These are phyloP conservation scores for Drosophila ficusphila DNA, from an alignment of 1,140 invertebrate genomes.

Conservation along the genomic window DNA sequence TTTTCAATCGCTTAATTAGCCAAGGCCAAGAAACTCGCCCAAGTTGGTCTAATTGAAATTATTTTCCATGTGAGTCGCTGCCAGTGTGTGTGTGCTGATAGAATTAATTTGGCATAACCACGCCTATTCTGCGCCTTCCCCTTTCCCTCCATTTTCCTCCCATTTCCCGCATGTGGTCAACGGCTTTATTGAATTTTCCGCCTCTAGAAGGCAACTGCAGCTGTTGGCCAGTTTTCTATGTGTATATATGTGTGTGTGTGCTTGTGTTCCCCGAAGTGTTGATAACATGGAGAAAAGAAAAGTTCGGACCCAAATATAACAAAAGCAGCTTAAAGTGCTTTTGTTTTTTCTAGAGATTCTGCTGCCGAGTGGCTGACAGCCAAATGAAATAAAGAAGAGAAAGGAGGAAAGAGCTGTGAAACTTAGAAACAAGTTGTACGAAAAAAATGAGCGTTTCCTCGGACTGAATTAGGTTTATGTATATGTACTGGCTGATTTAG, in stretches of 20 bases:
- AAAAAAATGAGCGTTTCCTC: too few species aligned
- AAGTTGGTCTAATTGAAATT: conserved; percentile 67
- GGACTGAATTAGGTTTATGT: not conserved
- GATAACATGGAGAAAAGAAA: conserved; percentile 37
- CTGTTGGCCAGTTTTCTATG: conserved; percentile 45
- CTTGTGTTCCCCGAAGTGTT: conserved; percentile 27
- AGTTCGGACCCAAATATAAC: conserved; percentile 33
- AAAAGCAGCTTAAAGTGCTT: conserved; percentile 64
- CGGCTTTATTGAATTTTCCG: conserved; percentile 70
- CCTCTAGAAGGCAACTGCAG: conserved; percentile 39
- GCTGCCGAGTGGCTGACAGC: not conserved
- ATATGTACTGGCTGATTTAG: not conserved
- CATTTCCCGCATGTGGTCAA: conserved; percentile 31
- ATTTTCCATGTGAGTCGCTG: conserved; percentile 24
- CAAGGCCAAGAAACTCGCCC: conserved; percentile 23
- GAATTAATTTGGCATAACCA: conserved; percentile 65
- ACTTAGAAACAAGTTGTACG: not conserved
- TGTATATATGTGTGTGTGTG: conserved; percentile 9
- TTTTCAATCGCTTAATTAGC: conserved; percentile 65
- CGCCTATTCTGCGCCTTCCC: conserved; percentile 9
- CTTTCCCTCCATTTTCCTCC: too few species aligned
- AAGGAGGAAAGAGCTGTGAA: not conserved
- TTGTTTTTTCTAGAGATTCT: conserved; percentile 26
- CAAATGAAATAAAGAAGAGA: conserved; percentile 1
- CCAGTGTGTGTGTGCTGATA: conserved; percentile 11